A percentile compares a stretch with the other conserved stretches of the same genome.
These are phyloP conservation scores for Drosophila paucipuncta DNA, from an alignment of 2,888 invertebrate species.

Conservation along the genomic window DNA sequence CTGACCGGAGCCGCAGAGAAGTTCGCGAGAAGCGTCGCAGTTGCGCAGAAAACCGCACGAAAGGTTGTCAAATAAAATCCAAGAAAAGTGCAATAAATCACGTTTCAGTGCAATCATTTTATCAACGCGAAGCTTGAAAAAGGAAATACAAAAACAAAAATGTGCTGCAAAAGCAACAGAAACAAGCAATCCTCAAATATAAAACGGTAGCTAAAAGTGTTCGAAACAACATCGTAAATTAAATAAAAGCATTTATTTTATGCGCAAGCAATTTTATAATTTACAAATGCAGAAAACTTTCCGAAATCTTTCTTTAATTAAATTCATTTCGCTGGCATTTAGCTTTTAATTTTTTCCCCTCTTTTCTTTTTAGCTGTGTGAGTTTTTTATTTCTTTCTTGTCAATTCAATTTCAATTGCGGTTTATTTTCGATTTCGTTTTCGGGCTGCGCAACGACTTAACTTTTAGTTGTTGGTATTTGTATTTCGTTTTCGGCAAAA, in stretches of 20 bases:
- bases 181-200: neutral
- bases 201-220: neutral
- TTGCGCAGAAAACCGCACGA: slow-evolving; percentile 49
- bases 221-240: slow-evolving; percentile 32
- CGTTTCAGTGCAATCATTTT: slow-evolving; percentile 67
- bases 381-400: slow-evolving; percentile 28
- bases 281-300: slow-evolving; percentile 19
- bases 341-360: slow-evolving; percentile 39
- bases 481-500: slow-evolving; percentile 9
- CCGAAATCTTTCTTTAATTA: slow-evolving; percentile 29
- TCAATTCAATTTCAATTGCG: slow-evolving; percentile 41
- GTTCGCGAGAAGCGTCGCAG: slow-evolving; percentile 14
- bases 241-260: slow-evolving; percentile 34
- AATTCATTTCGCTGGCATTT: slow-evolving; percentile 31
- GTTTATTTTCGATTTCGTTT: slow-evolving; percentile 53
- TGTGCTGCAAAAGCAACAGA: slow-evolving; percentile 5
- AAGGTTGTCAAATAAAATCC: slow-evolving; percentile 79
- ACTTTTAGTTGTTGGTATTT: slow-evolving; percentile 31
- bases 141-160: slow-evolving; percentile 7
- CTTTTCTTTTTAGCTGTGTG: slow-evolving; percentile 11
- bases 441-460: slow-evolving; percentile 18
- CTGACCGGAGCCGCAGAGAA: slow-evolving; percentile 16
- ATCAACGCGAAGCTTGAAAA: slow-evolving; percentile 46
- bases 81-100: slow-evolving; percentile 79
- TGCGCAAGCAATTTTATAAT: slow-evolving; percentile 13